phyloP scores from a whole-genome alignment of 1,140 invertebrate species.

The Galleria mellonella region DNA sequence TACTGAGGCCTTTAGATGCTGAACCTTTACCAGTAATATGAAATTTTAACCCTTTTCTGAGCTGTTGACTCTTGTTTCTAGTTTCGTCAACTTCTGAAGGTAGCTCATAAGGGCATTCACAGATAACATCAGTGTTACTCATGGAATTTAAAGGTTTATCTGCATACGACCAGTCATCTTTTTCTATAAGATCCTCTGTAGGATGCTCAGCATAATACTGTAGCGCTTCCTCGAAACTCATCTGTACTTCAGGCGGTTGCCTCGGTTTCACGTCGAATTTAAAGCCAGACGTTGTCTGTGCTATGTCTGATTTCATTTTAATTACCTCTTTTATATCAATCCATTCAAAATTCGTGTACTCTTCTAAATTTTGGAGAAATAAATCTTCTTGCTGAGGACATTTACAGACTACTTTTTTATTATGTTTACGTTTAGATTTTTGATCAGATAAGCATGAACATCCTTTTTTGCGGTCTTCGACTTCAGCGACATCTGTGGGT shows the following conservation, averaged over 20 bases:
- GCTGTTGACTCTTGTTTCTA: too few species aligned
- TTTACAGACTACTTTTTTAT: constrained; percentile 25
- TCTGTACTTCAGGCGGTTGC: constrained; percentile 7
- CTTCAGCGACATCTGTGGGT: neutral
- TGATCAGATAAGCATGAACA: neutral
- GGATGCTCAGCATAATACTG: constrained; percentile 22
- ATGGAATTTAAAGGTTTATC: neutral
- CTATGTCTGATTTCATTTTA: constrained; percentile 34
- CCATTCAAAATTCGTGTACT: constrained; percentile 5
- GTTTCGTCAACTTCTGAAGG: neutral
- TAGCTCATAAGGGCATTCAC: neutral
- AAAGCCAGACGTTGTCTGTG: constrained; percentile 36
- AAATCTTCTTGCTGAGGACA: constrained; percentile 18
- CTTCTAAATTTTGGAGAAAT: constrained; percentile 4
- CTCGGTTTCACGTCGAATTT: constrained; percentile 21
- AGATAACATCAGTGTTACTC: neutral
- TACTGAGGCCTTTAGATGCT: neutral
- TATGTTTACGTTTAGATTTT: constrained; percentile 13
- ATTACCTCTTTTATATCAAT: constrained; percentile 18
- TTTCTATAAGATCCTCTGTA: neutral
- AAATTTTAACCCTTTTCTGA: constrained; percentile 1
- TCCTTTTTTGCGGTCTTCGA: neutral
- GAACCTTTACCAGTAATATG: neutral
- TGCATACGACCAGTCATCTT: neutral
- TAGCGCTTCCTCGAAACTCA: constrained; percentile 35